Base-by-base conservation (phyloP, 1,140 invertebrate species). In the Hetaerina americana region DNA sequence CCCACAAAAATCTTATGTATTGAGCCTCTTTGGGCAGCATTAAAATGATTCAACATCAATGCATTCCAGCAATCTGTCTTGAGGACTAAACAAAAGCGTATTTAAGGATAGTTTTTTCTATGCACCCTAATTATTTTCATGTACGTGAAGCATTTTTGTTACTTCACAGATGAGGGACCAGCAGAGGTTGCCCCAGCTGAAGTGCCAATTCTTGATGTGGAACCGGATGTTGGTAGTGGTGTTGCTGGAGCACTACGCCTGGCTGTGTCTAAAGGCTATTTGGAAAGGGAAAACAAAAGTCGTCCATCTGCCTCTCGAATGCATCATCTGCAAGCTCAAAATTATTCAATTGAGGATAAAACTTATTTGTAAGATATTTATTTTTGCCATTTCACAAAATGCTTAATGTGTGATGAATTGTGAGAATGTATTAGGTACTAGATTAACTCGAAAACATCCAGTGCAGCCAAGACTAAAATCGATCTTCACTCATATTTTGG, bases 271-370 rank as follows among this genome's bases (percentile, higher is more conserved):
- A 99, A 99, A 87, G 97, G 95, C 18, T 98, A 97, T 80, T 82
- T 98, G 10, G 93, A 96, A 78, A 90, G 90, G 77, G 91, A 93
- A 76, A 88, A 91, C 57, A 84, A 84, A 15, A 90, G 91, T 78
- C 81, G 87, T 66, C 88, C 88, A 0, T 88, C 88, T 5, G 90
- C 88, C 72, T 86, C 87, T n/a, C 81, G 89, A 76, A 87, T 91
- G 81, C 88, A 90, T 31, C 87, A 89, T 81, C 80, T 98, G 15
- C 88, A 93, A 81, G 95, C 94, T 3, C 87, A 95, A 77, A 91
- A 96, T 83, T 99, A 98, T 83, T 95, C 93, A 26, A 98, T 98
- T 79, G 96, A 99, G 80, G 97, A 98, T 80, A 99, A 99, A 83
- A 88, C 90, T 74, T 90, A 93, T 78, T 88, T 89, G 84, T 90